Evolutionary conservation across 35 echinoderm and acorn worm genomes (phyloP).

Genomic region (Heliocidaris tuberculata): DNA sequence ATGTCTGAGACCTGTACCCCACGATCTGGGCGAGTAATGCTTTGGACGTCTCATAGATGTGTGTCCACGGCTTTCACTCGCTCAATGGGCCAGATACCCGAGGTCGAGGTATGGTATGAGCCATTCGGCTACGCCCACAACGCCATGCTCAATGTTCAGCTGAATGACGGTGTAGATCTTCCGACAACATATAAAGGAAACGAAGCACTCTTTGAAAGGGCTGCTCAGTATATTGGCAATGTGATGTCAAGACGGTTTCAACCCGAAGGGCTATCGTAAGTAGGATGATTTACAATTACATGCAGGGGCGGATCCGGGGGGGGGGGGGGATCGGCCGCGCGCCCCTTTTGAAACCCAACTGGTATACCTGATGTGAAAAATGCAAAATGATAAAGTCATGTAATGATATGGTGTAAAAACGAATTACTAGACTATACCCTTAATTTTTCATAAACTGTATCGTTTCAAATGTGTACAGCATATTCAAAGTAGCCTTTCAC

Average conservation of each 20-base stretch:
- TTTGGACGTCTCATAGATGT: neutral
- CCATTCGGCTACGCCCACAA: neutral
- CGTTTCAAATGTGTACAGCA: too few relatives aligned
- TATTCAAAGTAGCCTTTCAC: too few relatives aligned
- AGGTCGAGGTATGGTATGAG: slow-evolving; percentile 22
- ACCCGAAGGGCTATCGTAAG: neutral
- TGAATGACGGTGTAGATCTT: neutral
- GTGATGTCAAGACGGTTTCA: neutral
- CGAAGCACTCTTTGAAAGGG: neutral
- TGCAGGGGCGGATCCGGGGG: too few relatives aligned
- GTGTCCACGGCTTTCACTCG: neutral
- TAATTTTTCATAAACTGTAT: too few relatives aligned
- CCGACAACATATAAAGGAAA: slow-evolving; percentile 27
- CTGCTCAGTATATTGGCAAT: neutral
- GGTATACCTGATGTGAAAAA: too few relatives aligned
- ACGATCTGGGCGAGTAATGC: neutral
- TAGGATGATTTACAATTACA: neutral
- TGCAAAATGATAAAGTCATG: too few relatives aligned
- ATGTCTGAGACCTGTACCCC: neutral
- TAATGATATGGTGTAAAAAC: too few relatives aligned
- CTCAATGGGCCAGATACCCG: neutral
- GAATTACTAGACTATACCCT: too few relatives aligned
- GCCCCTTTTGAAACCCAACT: too few relatives aligned
- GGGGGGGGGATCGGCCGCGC: too few relatives aligned
- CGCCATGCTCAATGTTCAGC: neutral